phyloP scores from a whole-genome alignment of 2,888 invertebrate species.

The Diarsia dahlii region DNA sequence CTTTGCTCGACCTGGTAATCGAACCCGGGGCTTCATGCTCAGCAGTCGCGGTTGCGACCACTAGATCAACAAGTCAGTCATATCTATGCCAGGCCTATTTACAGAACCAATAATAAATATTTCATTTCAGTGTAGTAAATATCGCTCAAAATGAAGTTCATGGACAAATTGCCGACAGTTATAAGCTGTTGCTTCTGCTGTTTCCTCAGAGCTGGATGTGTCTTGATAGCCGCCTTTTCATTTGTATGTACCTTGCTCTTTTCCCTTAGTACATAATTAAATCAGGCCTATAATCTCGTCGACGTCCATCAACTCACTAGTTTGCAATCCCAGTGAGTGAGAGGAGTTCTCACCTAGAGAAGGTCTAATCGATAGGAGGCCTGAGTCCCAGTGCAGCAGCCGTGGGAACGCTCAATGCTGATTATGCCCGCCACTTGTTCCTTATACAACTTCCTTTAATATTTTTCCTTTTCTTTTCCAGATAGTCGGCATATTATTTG shows the following conservation, averaged over 20 bases:
- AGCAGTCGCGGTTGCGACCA: too few relatives aligned
- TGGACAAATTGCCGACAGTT: slow-evolving; percentile 81
- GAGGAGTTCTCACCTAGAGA: too few relatives aligned
- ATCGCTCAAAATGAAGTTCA: slow-evolving; percentile 71
- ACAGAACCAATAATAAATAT: neutral
- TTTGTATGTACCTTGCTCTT: slow-evolving; percentile 75
- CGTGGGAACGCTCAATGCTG: neutral
- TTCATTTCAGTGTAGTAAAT: slow-evolving; percentile 1
- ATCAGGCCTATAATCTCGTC: too few relatives aligned
- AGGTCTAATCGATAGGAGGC: too few relatives aligned
- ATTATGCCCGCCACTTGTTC: neutral
- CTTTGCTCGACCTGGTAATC: too few relatives aligned
- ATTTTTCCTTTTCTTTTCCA: slow-evolving; percentile 53
- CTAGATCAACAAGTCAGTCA: too few relatives aligned
- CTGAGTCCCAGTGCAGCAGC: neutral
- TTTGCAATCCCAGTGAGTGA: too few relatives aligned
- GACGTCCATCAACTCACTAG: too few relatives aligned
- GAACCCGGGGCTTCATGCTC: too few relatives aligned
- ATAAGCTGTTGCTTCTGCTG: slow-evolving; percentile 87
- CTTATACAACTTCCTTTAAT: neutral
- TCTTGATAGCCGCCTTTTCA: slow-evolving; percentile 80
- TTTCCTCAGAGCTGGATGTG: slow-evolving; percentile 81
- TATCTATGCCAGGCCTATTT: too few relatives aligned
- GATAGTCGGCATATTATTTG: slow-evolving; percentile 79
- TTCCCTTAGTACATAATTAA: too few relatives aligned